A percentile compares a stretch with the other conserved stretches of the same genome.
Evolutionary conservation across 2,888 invertebrate genomes (phyloP).

Genomic region (Tiliacea citrago): DNA sequence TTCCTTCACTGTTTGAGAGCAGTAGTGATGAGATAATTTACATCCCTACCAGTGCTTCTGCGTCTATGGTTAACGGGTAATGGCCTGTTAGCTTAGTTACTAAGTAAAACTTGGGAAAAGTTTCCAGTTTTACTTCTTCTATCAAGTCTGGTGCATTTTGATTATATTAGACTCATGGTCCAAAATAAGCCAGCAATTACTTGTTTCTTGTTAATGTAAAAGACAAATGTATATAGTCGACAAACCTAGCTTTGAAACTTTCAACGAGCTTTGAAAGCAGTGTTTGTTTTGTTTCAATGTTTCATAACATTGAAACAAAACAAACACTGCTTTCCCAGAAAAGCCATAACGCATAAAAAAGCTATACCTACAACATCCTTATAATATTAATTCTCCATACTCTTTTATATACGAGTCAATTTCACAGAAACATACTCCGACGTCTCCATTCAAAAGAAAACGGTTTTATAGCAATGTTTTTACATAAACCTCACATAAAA

Average conservation of each 20-base stretch:
- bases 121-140: neutral
- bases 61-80: neutral
- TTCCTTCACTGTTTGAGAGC: too few relatives aligned
- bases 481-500: slow-evolving; percentile 84
- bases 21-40: too few relatives aligned
- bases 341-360: neutral
- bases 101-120: neutral
- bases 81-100: neutral
- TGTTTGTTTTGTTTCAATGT: too few relatives aligned
- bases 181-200: neutral
- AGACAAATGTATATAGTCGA: neutral
- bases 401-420: slow-evolving; percentile 64
- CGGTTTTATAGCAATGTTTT: slow-evolving; percentile 83
- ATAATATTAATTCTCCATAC: slow-evolving; percentile 54
- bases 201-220: neutral
- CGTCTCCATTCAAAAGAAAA: slow-evolving; percentile 76
- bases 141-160: neutral
- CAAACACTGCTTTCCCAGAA: neutral
- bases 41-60: too few relatives aligned
- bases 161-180: neutral
- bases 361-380: slow-evolving; percentile 13
- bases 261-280: too few relatives aligned
- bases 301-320: neutral
- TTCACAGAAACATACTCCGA: slow-evolving; percentile 63
- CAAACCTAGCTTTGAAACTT: neutral